phyloP scores from a whole-genome alignment of 1,140 invertebrate genomes.

The Drosophila carrolli region DNA sequence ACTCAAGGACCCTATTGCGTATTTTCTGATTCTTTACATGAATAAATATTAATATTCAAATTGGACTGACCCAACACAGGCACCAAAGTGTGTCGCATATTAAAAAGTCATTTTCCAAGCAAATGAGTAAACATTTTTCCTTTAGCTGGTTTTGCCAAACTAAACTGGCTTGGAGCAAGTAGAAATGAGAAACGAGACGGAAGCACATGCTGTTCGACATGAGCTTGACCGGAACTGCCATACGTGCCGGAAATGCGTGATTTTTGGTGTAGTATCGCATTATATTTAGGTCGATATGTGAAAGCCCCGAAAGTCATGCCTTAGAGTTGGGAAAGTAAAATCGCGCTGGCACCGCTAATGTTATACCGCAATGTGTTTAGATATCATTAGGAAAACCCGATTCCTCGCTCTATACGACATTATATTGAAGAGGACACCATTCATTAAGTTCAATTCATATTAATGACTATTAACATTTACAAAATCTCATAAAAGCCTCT shows the following conservation, averaged over 20 bases:
- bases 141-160: neutral
- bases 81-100: conserved; percentile 69
- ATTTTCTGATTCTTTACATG: conserved; percentile 34
- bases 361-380: neutral
- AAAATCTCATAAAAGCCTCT: conserved; percentile 39
- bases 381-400: conserved; percentile 26
- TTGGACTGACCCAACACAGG: conserved; percentile 21
- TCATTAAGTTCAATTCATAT: conserved; percentile 45
- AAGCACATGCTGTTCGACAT: conserved; percentile 73
- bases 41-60: conserved; percentile 79
- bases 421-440: too few species aligned
- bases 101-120: conserved; percentile 80
- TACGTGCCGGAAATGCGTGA: conserved; percentile 83
- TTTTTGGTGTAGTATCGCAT: conserved; percentile 41
- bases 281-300: conserved; percentile 30
- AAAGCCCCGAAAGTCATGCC: neutral
- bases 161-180: neutral
- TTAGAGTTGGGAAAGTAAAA: too few species aligned
- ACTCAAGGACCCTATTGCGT: conserved; percentile 63
- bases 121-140: conserved; percentile 75
- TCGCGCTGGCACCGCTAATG: neutral
- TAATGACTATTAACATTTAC: conserved; percentile 49
- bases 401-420: neutral
- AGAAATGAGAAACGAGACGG: neutral
- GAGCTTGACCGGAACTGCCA: conserved; percentile 69